These are phyloP conservation scores for Sebastes trivittatus DNA, from an alignment of 2,797 vertebrate genomes.

Conservation along the genomic window DNA sequence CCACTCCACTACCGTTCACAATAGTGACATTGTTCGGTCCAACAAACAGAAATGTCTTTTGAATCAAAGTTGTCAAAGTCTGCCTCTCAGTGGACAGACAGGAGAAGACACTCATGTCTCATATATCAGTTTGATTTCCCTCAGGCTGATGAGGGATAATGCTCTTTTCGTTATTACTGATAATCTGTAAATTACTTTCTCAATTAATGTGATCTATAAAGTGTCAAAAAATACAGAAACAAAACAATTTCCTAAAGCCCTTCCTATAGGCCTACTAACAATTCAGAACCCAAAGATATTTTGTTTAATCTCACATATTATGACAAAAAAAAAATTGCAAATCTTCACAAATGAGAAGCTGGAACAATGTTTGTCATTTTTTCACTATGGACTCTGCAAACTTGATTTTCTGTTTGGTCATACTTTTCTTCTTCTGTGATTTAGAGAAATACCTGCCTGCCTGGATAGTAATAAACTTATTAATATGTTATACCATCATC, in stretches of 20 bases:
- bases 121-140: neutral
- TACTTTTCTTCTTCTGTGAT: neutral
- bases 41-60: neutral
- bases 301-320: neutral
- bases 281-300: neutral
- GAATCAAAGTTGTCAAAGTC: neutral
- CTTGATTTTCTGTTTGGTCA: neutral
- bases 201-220: neutral
- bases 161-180: neutral
- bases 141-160: neutral
- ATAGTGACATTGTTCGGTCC: neutral
- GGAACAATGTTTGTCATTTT: too few species aligned
- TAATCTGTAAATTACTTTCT: neutral
- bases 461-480: neutral
- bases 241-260: neutral
- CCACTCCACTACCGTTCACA: neutral
- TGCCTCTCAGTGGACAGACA: constrained; percentile 46
- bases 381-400: neutral
- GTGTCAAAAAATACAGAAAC: neutral
- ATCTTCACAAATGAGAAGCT: neutral
- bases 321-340: too few species aligned
- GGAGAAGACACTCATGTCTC: constrained; percentile 2
- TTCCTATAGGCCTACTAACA: neutral
- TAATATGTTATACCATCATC: neutral
- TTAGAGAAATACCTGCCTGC: rapidly evolving